These are phyloP conservation scores for Hylaeus volcanicus DNA, from an alignment of 1,140 invertebrate species.

Conservation along the genomic window DNA sequence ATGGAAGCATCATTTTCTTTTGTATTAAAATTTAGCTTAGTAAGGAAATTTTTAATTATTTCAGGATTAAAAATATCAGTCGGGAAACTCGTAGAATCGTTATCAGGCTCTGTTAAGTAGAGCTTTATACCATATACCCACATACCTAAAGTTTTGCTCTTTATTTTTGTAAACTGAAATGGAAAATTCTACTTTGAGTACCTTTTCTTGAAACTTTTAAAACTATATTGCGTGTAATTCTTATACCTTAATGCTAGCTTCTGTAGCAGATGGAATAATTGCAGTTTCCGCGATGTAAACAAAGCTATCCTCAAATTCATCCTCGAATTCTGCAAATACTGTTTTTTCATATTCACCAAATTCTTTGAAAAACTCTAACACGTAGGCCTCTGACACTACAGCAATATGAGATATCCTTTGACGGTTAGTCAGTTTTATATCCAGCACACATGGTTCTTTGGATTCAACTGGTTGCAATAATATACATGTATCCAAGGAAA, in stretches of 20 bases:
- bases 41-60: slow-evolving; percentile 67
- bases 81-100: slow-evolving; percentile 28
- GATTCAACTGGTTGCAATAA: slow-evolving; percentile 62
- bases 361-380: slow-evolving; percentile 79
- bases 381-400: slow-evolving; percentile 75
- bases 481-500: slow-evolving; percentile 71
- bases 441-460: slow-evolving; percentile 69
- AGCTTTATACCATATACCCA: slow-evolving; percentile 79
- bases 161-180: slow-evolving; percentile 77
- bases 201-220: neutral
- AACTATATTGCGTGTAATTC: slow-evolving; percentile 10
- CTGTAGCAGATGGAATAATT: slow-evolving; percentile 71
- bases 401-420: slow-evolving; percentile 73
- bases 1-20: slow-evolving; percentile 43
- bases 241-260: slow-evolving; percentile 78
- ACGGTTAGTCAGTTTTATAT: slow-evolving; percentile 72
- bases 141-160: slow-evolving; percentile 71
- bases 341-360: slow-evolving; percentile 78
- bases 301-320: slow-evolving; percentile 75
- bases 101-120: slow-evolving; percentile 64
- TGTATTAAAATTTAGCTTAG: slow-evolving; percentile 58
- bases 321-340: slow-evolving; percentile 74
- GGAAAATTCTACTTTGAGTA: slow-evolving; percentile 35
- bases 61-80: slow-evolving; percentile 67
- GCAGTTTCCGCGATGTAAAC: slow-evolving; percentile 72